A percentile compares a stretch with the other conserved stretches of the same genome.
phyloP scores from a whole-genome alignment of 2,113 vertebrate genomes.

The Bos indicus region DNA sequence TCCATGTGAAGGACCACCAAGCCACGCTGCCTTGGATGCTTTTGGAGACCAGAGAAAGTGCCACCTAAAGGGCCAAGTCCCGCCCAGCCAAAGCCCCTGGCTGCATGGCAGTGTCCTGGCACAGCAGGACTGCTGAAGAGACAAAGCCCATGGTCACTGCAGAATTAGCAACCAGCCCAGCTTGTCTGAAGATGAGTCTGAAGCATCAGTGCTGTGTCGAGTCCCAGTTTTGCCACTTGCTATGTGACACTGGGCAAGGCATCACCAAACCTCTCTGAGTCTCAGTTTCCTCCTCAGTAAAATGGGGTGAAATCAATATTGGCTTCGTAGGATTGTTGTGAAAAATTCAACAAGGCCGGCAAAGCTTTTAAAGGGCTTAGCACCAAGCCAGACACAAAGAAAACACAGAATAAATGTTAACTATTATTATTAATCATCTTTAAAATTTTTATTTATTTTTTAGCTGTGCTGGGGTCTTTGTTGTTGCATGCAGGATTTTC shows the following conservation, averaged over 20 bases:
- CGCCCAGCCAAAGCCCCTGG: background rate
- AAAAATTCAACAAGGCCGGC: background rate
- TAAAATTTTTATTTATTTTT: background rate
- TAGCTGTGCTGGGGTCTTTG: background rate
- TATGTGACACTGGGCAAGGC: background rate
- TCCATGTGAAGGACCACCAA: accelerated
- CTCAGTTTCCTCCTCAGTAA: background rate
- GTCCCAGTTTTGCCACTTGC: background rate
- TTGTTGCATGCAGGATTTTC: background rate
- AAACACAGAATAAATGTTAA: background rate
- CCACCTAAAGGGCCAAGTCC: background rate
- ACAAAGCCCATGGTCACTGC: background rate
- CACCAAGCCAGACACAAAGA: background rate
- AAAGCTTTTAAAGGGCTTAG: background rate
- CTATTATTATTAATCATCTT: background rate
- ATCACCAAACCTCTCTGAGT: background rate
- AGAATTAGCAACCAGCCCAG: background rate
- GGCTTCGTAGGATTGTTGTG: background rate
- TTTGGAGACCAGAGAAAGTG: background rate
- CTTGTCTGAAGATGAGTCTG: background rate
- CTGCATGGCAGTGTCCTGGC: background rate
- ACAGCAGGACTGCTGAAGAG: background rate
- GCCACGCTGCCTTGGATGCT: accelerated
- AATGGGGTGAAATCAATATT: background rate
- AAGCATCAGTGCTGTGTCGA: background rate